Conservation (phyloP, 2,797 vertebrate genomes). For the Eulemur coronatus region DNA sequence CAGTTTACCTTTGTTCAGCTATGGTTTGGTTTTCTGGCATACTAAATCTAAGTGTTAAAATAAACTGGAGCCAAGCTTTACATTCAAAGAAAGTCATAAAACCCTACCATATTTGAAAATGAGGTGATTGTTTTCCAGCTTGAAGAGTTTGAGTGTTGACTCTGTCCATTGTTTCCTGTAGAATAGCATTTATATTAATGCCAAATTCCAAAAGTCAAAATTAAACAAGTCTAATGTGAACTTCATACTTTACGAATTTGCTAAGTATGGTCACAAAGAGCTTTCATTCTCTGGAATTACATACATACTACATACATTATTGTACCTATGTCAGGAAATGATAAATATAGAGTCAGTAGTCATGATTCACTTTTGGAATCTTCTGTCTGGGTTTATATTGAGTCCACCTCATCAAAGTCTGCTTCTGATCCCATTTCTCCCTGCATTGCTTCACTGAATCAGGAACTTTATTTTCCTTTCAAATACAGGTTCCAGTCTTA, state of each 20-base stretch:
- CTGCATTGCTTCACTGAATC: not conserved
- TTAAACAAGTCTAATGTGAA: slow-evolving; percentile 44
- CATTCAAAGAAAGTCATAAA: slow-evolving; percentile 64
- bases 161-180: slow-evolving; percentile 58
- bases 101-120: slow-evolving; percentile 65
- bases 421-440: not conserved
- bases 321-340: not conserved
- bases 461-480: not conserved
- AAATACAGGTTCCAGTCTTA: not conserved
- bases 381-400: not conserved
- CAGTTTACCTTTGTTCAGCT: slow-evolving; percentile 61
- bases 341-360: not conserved
- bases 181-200: slow-evolving; percentile 61
- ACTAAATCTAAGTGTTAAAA: slow-evolving; percentile 73
- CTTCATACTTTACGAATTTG: slow-evolving; percentile 30
- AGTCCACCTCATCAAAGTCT: not conserved
- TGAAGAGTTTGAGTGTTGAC: slow-evolving; percentile 66
- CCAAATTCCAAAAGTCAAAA: slow-evolving; percentile 53
- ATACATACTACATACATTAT: not conserved
- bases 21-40: slow-evolving; percentile 66
- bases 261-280: not conserved
- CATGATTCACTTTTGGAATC: not conserved
- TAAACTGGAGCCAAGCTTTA: slow-evolving; percentile 65
- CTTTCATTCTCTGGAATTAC: slow-evolving; percentile 4
- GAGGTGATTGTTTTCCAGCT: slow-evolving; percentile 50